Base-by-base conservation (phyloP, 2,797 vertebrate species). In the Artibeus lituratus region DNA sequence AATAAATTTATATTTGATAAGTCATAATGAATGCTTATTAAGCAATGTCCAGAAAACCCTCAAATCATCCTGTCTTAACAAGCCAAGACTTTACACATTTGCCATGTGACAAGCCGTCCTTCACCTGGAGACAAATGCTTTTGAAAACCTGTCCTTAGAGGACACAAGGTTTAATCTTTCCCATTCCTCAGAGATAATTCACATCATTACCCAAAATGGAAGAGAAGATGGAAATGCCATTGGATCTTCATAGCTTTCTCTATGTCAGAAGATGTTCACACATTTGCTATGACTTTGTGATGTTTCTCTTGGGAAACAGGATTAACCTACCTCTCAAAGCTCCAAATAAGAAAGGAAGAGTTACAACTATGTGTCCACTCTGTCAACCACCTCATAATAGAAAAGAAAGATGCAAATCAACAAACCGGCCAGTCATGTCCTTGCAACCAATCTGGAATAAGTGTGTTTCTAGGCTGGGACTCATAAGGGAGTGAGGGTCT, bases 111-210 rank as follows among this genome's bases (percentile, higher is more conserved):
- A 59, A 85, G 51, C 35, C 47, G 82, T 62, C 26, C 55, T 94
- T 94, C 26, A 81, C 67, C 42, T 65, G 32, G 47, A 93, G 57
- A 82, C n/a, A 90, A 91, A 93, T 42, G 24, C 22, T 90, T 96
- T 59, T 21, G 22, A 74, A 94, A 78, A 55, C 10, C 7, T 76
- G 44, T 76, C 74, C 39, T 84, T 72, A 53, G n/a, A 84, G 37
- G 16, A 86, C 16, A 47, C 42, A 86, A 47, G 26, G 12, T 70
- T 82, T 95, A 47, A 19, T 72, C 65, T 53, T 6, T 32, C 78
- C 26, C 32, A 53, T 57, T 91, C 65, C 24, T 85, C 76, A 72
- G 21, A 92, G 70, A 95, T 67, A 59, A 90, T 57, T 96, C 55
- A 77, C 26, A n/a, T 47, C 10, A 1, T 35, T 82, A 72, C 24